Percentiles rank a stretch among this genome's conserved stretches.
Conservation (phyloP, 2,797 vertebrate species). For the Megalops cyprinoides region DNA sequence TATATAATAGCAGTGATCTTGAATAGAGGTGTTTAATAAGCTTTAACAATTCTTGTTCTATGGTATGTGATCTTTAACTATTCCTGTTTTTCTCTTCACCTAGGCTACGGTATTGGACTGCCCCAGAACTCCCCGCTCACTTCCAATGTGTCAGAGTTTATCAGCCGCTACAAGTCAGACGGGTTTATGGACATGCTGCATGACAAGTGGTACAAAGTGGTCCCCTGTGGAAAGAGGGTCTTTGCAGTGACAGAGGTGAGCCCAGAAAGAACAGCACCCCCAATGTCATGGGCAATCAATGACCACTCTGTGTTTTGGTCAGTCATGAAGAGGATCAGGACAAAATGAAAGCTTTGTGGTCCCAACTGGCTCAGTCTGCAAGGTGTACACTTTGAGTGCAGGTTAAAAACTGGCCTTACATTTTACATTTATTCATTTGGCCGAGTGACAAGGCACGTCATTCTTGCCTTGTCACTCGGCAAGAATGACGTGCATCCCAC, state of each 20-base stretch:
- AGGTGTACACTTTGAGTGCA: too few relatives aligned
- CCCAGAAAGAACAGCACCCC: neutral
- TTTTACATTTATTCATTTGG: too few relatives aligned
- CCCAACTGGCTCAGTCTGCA: too few relatives aligned
- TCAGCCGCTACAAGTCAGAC: slow-evolving; percentile 84
- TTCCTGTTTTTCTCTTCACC: too few relatives aligned
- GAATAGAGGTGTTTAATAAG: slow-evolving; percentile 7
- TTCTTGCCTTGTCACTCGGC: too few relatives aligned
- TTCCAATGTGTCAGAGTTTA: slow-evolving; percentile 82
- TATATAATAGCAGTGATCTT: too few relatives aligned
- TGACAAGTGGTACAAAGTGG: slow-evolving; percentile 88
- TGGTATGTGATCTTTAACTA: neutral
- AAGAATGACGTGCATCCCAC: too few relatives aligned
- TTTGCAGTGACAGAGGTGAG: slow-evolving; percentile 82
- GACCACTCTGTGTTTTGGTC: neutral
- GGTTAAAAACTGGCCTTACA: too few relatives aligned
- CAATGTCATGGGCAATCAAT: neutral
- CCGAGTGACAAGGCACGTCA: too few relatives aligned
- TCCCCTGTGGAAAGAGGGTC: slow-evolving; percentile 83
- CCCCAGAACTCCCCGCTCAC: slow-evolving; percentile 81
- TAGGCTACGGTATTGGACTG: slow-evolving; percentile 80
- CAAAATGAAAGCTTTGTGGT: neutral
- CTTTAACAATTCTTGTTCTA: neutral
- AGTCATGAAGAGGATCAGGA: neutral
- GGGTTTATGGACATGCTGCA: slow-evolving; percentile 85